phyloP scores from a whole-genome alignment of 2,888 invertebrate genomes.

The Hymenopus coronatus region DNA sequence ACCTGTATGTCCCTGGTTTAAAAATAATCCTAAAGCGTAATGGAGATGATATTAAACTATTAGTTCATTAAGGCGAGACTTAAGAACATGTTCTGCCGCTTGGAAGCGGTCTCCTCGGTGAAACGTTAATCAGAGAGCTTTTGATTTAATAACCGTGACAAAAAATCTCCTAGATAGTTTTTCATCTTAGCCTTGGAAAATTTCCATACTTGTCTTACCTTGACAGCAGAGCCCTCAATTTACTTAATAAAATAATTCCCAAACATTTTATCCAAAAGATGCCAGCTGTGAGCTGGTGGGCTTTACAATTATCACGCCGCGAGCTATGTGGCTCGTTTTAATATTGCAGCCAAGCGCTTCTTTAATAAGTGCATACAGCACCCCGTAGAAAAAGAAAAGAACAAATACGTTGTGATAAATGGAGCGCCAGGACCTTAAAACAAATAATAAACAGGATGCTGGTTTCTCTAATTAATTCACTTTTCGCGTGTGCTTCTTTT shows the following conservation, averaged over 20 bases:
- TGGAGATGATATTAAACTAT: background rate
- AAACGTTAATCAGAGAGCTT: background rate
- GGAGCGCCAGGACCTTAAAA: too few relatives aligned
- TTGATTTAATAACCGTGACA: background rate
- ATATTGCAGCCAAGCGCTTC: background rate
- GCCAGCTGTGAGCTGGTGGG: background rate
- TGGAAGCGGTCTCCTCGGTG: background rate
- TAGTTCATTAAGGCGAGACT: background rate
- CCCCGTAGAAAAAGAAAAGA: background rate
- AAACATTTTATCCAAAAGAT: background rate
- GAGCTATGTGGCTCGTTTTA: background rate
- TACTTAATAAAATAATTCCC: background rate
- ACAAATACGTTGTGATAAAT: background rate
- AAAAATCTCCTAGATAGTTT: background rate
- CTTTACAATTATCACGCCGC: background rate
- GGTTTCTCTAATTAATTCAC: too few relatives aligned
- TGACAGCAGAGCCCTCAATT: background rate
- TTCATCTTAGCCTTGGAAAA: background rate
- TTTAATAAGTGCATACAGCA: background rate
- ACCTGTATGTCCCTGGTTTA: background rate
- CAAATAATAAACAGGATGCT: too few relatives aligned
- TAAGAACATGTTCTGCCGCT: background rate
- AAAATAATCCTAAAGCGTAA: background rate
- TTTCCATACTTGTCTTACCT: background rate
- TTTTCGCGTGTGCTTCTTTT: too few relatives aligned